Base-by-base conservation (phyloP, 2,797 vertebrate species). In the Pogoniulus pusillus region DNA sequence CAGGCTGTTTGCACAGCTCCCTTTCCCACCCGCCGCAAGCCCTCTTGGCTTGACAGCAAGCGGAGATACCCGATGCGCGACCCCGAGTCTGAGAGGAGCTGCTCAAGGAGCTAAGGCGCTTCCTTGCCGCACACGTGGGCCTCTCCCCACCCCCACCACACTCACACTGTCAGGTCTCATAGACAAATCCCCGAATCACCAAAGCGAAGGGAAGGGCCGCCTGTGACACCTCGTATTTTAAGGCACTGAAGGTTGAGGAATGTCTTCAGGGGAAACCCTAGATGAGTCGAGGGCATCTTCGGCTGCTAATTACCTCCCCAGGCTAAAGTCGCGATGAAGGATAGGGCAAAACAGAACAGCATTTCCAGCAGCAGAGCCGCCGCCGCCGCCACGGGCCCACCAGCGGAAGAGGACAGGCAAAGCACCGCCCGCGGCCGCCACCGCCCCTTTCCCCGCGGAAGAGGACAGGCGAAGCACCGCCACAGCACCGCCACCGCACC, bases 371-470 rank as follows among this genome's bases (percentile, higher is more conserved):
- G 3, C 18, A 35, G 12, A 10, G 23, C 2, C n/a, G 7, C 39
- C 10, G 23, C 2, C n/a, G 7, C 39, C 22, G 1, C 34, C 12
- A 1, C 41, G 29, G 1, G 16, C 76, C 22, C 68, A 82, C 78
- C 66, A 2, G 0, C 17, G 0, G 5, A 0, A 5, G 0, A 1
- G 2, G 0, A 6, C 4, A 3, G 14, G 2, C 0, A 0, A 1
- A 6, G 16, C 5, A 0, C 30, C 12, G 1, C 7, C 12, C 4
- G 13, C 39, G 5, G 11, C 39, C 51, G 9, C 10, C 24, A 16
- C 16, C 9, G 27, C 2, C 39, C 37, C 37, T 39, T 39, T 39
- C 8, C 4, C n/a, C n/a, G n/a, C n/a, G n/a, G n/a, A n/a, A n/a
- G n/a, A n/a, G n/a, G n/a, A 6, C 4, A 3, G 14, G 2, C 0